Evolutionary conservation across 2,113 vertebrate species (phyloP).

Genomic region (Misgurnus mizolepis): DNA sequence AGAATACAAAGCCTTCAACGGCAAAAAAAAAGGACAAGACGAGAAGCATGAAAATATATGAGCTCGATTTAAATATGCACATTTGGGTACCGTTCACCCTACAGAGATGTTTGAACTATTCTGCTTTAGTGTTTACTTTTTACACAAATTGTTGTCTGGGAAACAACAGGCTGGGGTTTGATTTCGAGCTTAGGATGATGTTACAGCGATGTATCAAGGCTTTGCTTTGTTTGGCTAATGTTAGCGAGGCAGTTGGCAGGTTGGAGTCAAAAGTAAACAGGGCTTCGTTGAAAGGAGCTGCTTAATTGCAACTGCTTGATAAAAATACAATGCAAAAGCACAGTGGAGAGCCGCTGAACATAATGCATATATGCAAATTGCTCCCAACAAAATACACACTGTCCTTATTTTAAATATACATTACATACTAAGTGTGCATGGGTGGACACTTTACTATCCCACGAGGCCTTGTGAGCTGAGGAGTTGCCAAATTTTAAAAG

Average conservation of each 20-base stretch:
- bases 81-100: not conserved
- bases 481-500: too few relatives aligned
- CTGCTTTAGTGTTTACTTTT: not conserved
- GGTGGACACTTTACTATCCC: too few relatives aligned
- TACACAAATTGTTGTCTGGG: slow-evolving; percentile 8
- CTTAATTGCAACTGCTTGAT: not conserved
- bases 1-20: slow-evolving; percentile 24
- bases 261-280: not conserved
- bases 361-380: not conserved
- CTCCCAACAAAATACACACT: not conserved
- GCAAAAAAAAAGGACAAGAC: slow-evolving; percentile 11
- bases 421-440: too few relatives aligned
- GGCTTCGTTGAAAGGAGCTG: not conserved
- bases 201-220: not conserved
- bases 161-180: not conserved
- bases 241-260: not conserved
- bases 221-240: slow-evolving; percentile 25
- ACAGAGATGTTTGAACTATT: not conserved
- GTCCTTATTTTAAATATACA: too few relatives aligned
- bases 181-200: not conserved
- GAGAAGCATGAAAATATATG: slow-evolving; percentile 11
- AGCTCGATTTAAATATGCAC: slow-evolving; percentile 4
- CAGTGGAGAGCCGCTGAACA: not conserved
- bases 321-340: not conserved
- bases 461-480: too few relatives aligned